phyloP scores from a whole-genome alignment of 2,888 invertebrate species.

The Tethea ocularis region DNA sequence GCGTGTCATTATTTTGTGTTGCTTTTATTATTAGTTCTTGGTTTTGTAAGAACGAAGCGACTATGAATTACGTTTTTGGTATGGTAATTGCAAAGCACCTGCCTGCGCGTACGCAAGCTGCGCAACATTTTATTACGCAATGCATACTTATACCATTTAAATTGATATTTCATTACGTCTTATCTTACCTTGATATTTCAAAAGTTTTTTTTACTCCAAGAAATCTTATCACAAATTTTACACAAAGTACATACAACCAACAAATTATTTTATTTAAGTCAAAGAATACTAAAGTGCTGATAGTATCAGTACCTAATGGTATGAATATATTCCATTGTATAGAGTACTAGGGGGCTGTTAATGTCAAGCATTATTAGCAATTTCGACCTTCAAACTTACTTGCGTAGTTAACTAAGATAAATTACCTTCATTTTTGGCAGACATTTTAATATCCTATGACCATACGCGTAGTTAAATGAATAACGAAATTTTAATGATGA shows the following conservation, averaged over 20 bases:
- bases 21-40: constrained; percentile 35
- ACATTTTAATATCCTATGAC: neutral
- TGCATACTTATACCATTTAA: constrained; percentile 8
- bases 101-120: constrained; percentile 30
- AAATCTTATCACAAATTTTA: neutral
- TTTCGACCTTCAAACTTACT: neutral
- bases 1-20: constrained; percentile 26
- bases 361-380: neutral
- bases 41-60: constrained; percentile 24
- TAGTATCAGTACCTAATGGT: too few relatives aligned
- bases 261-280: neutral
- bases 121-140: constrained; percentile 24
- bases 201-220: neutral
- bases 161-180: neutral
- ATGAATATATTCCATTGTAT: too few relatives aligned
- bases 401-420: constrained; percentile 3
- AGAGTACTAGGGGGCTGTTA: too few relatives aligned
- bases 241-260: neutral
- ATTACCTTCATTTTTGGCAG: neutral
- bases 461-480: constrained; percentile 10
- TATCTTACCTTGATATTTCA: neutral
- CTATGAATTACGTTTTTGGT: constrained; percentile 32
- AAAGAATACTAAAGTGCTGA: too few relatives aligned
- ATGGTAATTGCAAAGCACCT: constrained; percentile 40
- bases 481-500: constrained; percentile 10